Conservation (phyloP, 2,888 invertebrate genomes). For the Oscheius myriophilus region DNA sequence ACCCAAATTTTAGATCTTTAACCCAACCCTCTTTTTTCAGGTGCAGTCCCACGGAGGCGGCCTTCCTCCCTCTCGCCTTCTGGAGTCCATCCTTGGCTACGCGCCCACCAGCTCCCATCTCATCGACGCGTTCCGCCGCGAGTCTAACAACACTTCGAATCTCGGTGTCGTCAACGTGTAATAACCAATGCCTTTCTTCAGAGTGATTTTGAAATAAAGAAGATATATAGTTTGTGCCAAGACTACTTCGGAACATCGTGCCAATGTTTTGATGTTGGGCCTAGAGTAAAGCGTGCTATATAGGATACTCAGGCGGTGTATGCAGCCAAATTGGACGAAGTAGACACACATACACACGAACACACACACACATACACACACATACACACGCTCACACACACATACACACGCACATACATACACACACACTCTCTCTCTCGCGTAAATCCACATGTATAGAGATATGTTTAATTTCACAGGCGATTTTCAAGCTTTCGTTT, state of each 20-base stretch:
- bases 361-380: too few relatives aligned
- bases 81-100: constrained; percentile 58
- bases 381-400: too few relatives aligned
- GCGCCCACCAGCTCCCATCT: constrained; percentile 50
- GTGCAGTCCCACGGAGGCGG: constrained; percentile 68
- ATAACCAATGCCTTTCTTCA: constrained; percentile 4
- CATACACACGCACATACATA: too few relatives aligned
- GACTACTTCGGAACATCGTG: too few relatives aligned
- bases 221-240: neutral
- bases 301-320: too few relatives aligned
- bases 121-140: constrained; percentile 42
- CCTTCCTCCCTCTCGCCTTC: constrained; percentile 57
- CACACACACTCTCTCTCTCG: too few relatives aligned
- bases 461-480: too few relatives aligned
- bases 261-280: too few relatives aligned
- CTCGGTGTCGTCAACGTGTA: constrained; percentile 54
- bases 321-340: neutral
- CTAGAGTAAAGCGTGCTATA: too few relatives aligned
- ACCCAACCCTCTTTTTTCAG: constrained; percentile 33
- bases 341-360: neutral
- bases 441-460: too few relatives aligned
- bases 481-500: too few relatives aligned
- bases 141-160: constrained; percentile 43
- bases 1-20: neutral
- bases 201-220: neutral